phyloP scores from a whole-genome alignment of 2,888 invertebrate genomes.

The Antheraea yamamai region DNA sequence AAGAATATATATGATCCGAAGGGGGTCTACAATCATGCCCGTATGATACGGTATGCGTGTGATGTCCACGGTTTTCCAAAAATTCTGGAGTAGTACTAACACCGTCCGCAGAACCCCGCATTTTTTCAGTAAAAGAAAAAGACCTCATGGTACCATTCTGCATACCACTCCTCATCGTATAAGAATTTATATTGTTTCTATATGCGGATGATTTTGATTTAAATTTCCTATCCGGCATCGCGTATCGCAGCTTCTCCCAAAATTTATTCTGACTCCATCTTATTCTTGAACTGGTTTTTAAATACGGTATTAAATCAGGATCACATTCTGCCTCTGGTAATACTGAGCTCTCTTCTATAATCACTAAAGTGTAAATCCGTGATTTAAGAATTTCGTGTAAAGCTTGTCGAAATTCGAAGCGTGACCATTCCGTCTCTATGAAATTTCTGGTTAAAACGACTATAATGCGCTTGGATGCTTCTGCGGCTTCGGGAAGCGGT shows the following conservation, averaged over 20 bases:
- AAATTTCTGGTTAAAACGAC: conserved; percentile 94
- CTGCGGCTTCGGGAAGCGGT: conserved; percentile 92
- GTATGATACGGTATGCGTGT: conserved; percentile 68
- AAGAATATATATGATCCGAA: conserved; percentile 94
- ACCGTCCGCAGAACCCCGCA: conserved; percentile 61
- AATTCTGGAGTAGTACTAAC: conserved; percentile 86
- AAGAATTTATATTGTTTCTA: conserved; percentile 91
- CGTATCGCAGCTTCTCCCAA: conserved; percentile 95
- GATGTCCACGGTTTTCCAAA: conserved; percentile 61
- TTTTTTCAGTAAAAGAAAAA: conserved; percentile 82
- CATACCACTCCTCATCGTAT: conserved; percentile 86
- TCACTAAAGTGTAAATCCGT: conserved; percentile 90
- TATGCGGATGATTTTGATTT: conserved; percentile 82
- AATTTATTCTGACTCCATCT: conserved; percentile 95
- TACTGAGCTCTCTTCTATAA: conserved; percentile 91
- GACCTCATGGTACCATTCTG: conserved; percentile 83
- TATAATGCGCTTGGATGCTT: conserved; percentile 92
- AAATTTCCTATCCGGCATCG: conserved; percentile 88
- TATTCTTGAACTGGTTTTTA: conserved; percentile 92
- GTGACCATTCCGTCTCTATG: conserved; percentile 95
- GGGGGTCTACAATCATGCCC: conserved; percentile 86
- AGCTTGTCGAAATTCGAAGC: conserved; percentile 93
- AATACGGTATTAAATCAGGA: conserved; percentile 92
- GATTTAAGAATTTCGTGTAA: conserved; percentile 93
- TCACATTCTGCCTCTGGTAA: conserved; percentile 92